Conservation (phyloP, 2,113 vertebrate genomes). For the Galemys pyrenaicus region DNA sequence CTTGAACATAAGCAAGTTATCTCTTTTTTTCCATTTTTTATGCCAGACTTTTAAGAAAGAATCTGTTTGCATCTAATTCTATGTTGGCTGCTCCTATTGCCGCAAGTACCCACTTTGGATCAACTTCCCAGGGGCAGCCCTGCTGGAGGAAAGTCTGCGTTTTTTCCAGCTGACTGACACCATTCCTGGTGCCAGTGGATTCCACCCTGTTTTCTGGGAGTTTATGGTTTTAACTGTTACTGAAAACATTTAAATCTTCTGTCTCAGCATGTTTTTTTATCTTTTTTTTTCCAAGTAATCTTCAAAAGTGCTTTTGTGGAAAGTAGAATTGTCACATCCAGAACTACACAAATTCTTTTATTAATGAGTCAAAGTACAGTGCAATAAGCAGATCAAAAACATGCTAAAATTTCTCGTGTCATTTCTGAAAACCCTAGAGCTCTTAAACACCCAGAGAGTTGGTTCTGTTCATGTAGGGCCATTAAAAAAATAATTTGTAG, state of each 20-base stretch:
- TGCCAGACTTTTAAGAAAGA: slow-evolving; percentile 33
- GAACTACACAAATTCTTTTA: neutral
- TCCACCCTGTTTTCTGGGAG: slow-evolving; percentile 24
- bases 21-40: neutral
- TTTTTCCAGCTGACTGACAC: slow-evolving; percentile 36
- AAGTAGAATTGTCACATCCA: neutral
- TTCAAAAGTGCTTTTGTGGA: slow-evolving; percentile 5
- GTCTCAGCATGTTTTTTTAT: neutral
- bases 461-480: neutral
- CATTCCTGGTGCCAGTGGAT: neutral
- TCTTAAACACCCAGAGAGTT: neutral
- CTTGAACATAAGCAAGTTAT: slow-evolving; percentile 32
- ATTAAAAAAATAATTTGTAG: neutral
- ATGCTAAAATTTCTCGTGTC: neutral
- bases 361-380: neutral
- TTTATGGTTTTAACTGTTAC: slow-evolving; percentile 31
- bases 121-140: neutral
- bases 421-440: neutral
- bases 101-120: neutral
- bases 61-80: slow-evolving; percentile 25
- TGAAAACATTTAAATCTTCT: slow-evolving; percentile 28
- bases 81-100: neutral
- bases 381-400: neutral
- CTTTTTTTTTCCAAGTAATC: neutral
- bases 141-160: neutral